phyloP scores from a whole-genome alignment of 1,140 invertebrate species.

The Drosophila ogumai region DNA sequence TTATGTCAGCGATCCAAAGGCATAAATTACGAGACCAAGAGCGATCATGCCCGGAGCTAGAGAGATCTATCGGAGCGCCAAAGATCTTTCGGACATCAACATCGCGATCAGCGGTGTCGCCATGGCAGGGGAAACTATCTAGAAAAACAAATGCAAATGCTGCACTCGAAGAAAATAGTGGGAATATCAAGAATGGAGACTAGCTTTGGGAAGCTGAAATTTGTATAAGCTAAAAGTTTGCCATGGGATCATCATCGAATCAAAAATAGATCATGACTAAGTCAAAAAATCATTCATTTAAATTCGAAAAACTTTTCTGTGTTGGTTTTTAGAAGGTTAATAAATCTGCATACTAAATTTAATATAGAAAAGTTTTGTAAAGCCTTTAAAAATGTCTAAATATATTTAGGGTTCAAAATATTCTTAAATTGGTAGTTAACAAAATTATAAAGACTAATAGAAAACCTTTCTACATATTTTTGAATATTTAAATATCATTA shows the following conservation, averaged over 20 bases:
- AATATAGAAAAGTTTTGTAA: neutral
- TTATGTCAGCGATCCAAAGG: conserved; percentile 72
- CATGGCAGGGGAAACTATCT: conserved; percentile 12
- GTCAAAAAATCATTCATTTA: too few species aligned
- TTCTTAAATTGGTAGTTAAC: neutral
- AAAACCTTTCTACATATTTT: neutral
- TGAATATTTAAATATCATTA: neutral
- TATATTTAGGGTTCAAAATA: neutral
- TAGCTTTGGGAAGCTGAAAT: too few species aligned
- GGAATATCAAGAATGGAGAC: too few species aligned
- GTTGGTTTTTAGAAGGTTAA: too few species aligned
- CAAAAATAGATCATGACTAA: too few species aligned
- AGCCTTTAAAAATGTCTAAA: neutral
- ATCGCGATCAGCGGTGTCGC: conserved; percentile 31
- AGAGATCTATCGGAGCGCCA: conserved; percentile 39
- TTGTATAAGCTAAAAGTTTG: too few species aligned
- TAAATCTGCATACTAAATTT: too few species aligned
- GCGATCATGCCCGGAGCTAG: conserved; percentile 46
- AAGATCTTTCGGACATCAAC: conserved; percentile 65
- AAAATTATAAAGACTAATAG: neutral
- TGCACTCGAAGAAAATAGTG: conserved; percentile 4
- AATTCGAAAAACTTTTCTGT: too few species aligned
- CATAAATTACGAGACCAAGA: conserved; percentile 69
- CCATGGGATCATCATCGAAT: too few species aligned
- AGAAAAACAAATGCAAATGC: conserved; percentile 52